Evolutionary conservation across 2,797 vertebrate species (phyloP).

Genomic region (Hapalemur alaotrensis): DNA sequence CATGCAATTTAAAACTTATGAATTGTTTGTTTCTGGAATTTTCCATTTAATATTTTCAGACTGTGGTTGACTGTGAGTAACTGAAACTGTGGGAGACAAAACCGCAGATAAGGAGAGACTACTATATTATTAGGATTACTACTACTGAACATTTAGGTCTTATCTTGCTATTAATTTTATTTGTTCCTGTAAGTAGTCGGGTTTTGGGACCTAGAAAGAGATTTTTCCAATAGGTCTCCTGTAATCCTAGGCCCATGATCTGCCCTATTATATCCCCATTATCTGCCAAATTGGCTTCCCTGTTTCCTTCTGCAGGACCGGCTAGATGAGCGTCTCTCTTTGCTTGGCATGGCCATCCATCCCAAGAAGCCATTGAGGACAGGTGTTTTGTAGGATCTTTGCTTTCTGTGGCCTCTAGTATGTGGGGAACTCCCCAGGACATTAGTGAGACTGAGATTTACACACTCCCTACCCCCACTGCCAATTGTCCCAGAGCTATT

Average conservation of each 20-base stretch:
- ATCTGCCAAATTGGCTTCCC: background rate
- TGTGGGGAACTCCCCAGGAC: background rate
- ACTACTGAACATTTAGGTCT: background rate
- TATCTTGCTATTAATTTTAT: background rate
- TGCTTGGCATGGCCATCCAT: background rate
- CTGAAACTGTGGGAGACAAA: background rate
- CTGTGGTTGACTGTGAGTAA: background rate
- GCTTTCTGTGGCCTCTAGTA: background rate
- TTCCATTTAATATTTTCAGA: background rate
- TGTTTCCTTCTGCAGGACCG: background rate
- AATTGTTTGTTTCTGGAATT: background rate
- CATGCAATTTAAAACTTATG: background rate
- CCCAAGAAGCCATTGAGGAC: background rate
- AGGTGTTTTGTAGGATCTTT: background rate
- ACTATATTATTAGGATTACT: background rate
- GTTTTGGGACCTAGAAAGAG: background rate
- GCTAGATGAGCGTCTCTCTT: background rate
- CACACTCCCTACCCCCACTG: background rate
- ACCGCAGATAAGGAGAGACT: background rate
- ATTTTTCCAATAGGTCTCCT: background rate
- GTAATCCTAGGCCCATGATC: background rate
- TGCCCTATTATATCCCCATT: background rate
- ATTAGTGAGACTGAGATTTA: background rate
- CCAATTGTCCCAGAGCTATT: background rate
- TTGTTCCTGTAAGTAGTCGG: background rate